These are phyloP conservation scores for Netelia inedita DNA, from an alignment of 2,888 invertebrate genomes.

Conservation along the genomic window DNA sequence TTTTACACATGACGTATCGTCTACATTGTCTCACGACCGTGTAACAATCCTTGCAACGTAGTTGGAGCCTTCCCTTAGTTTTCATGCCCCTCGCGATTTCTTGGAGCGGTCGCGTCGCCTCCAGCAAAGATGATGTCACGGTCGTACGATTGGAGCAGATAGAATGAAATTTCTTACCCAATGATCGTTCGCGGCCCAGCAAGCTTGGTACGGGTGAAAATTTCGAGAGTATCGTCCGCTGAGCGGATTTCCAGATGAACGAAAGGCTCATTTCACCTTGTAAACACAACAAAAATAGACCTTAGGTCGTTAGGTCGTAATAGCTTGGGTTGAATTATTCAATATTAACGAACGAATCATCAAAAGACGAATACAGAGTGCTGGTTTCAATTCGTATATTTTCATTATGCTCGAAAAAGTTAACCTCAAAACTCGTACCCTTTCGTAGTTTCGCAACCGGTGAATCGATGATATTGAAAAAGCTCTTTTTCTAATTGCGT, in stretches of 20 bases:
- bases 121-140: neutral
- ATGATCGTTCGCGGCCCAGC: neutral
- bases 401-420: no score
- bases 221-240: slow-evolving; percentile 22
- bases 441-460: no score
- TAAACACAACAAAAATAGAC: neutral
- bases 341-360: no score
- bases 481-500: no score
- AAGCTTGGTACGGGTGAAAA: slow-evolving; percentile 24
- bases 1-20: slow-evolving; percentile 91
- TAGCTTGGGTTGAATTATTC: no score
- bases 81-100: slow-evolving; percentile 89
- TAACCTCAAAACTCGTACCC: no score
- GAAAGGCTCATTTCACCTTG: slow-evolving; percentile 62
- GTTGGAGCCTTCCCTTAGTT: slow-evolving; percentile 89
- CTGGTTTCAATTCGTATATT: no score
- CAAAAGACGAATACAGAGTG: no score
- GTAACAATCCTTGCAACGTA: slow-evolving; percentile 93
- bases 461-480: no score
- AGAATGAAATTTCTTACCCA: slow-evolving; percentile 36
- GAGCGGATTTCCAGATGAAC: slow-evolving; percentile 41
- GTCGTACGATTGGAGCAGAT: slow-evolving; percentile 32
- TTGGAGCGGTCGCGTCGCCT: slow-evolving; percentile 72
- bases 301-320: no score
- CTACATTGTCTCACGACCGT: slow-evolving; percentile 89